Conservation (phyloP, 2,797 vertebrate genomes). For the Hozukius guyotensis region DNA sequence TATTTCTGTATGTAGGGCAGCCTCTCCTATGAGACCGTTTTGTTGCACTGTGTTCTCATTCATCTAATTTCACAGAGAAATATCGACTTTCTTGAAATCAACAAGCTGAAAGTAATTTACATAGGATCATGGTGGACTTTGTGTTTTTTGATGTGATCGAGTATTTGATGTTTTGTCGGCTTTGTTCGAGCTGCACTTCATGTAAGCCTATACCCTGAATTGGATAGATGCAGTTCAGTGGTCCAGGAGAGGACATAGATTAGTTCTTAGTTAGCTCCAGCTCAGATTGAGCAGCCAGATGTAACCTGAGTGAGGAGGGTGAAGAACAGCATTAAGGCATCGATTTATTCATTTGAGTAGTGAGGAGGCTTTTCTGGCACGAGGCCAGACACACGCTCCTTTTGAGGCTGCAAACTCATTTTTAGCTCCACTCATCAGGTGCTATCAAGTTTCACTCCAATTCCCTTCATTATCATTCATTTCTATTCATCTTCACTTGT, state of each 20-base stretch:
- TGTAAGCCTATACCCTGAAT: neutral
- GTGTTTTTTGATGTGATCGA: neutral
- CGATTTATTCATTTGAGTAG: slow-evolving; percentile 43
- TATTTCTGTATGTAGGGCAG: slow-evolving; percentile 21
- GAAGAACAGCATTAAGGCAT: neutral
- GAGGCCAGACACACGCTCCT: neutral
- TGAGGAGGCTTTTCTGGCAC: neutral
- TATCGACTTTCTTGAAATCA: neutral
- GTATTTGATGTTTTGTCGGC: neutral
- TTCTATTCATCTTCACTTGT: slow-evolving; percentile 9
- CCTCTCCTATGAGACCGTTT: neutral
- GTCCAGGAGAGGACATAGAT: neutral
- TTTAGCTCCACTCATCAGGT: slow-evolving; percentile 20
- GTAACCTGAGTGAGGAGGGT: slow-evolving; percentile 16
- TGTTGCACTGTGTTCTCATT: slow-evolving; percentile 1
- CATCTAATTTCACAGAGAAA: neutral
- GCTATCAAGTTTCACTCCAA: neutral
- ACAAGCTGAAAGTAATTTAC: neutral
- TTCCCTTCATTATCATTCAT: neutral
- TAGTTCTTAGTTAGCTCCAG: slow-evolving; percentile 5
- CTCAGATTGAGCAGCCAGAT: slow-evolving; percentile 35
- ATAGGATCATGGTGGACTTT: neutral
- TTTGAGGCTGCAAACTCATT: slow-evolving; percentile 25
- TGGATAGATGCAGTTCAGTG: slow-evolving; percentile 16
- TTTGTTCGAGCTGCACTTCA: neutral